These are phyloP conservation scores for Baronia brevicornis DNA, from an alignment of 2,888 invertebrate genomes.

Conservation along the genomic window DNA sequence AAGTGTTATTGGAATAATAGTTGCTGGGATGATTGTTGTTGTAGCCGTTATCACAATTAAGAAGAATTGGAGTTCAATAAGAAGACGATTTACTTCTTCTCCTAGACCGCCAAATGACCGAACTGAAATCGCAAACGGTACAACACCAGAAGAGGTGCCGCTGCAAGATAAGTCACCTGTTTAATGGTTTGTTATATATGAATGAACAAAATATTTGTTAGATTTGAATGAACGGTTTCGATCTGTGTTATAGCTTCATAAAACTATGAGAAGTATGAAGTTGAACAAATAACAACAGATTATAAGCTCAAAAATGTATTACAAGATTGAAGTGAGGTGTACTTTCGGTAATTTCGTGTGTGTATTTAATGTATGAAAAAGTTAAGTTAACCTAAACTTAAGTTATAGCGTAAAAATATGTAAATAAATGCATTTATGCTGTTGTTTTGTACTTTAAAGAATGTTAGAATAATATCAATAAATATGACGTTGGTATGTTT, in stretches of 20 bases:
- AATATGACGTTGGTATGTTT: slow-evolving; percentile 7
- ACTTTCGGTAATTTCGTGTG: slow-evolving; percentile 1
- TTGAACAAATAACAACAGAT: too few relatives aligned
- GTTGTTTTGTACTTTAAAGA: slow-evolving; percentile 18
- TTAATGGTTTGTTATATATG: slow-evolving; percentile 25
- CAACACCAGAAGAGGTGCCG: slow-evolving; percentile 59
- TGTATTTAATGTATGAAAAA: slow-evolving; percentile 20
- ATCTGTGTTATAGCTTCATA: slow-evolving; percentile 59
- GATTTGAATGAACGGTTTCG: slow-evolving; percentile 41
- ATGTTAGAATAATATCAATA: slow-evolving; percentile 8
- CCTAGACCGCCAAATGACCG: slow-evolving; percentile 49
- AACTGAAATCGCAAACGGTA: slow-evolving; percentile 40
- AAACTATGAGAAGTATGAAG: too few relatives aligned
- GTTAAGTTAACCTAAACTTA: slow-evolving; percentile 29
- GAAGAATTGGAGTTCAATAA: slow-evolving; percentile 74
- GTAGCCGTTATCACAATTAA: slow-evolving; percentile 71
- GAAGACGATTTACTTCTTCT: slow-evolving; percentile 50
- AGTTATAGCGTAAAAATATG: slow-evolving; percentile 24
- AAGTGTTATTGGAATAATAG: slow-evolving; percentile 69
- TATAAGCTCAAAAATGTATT: too few relatives aligned
- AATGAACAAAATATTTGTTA: slow-evolving; percentile 11
- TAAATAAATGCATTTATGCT: slow-evolving; percentile 26
- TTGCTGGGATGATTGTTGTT: slow-evolving; percentile 69
- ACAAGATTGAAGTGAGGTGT: slow-evolving; percentile 3
- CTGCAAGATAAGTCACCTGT: slow-evolving; percentile 63